phyloP scores from a whole-genome alignment of 2,797 vertebrate species.

The Lagorchestes hirsutus region DNA sequence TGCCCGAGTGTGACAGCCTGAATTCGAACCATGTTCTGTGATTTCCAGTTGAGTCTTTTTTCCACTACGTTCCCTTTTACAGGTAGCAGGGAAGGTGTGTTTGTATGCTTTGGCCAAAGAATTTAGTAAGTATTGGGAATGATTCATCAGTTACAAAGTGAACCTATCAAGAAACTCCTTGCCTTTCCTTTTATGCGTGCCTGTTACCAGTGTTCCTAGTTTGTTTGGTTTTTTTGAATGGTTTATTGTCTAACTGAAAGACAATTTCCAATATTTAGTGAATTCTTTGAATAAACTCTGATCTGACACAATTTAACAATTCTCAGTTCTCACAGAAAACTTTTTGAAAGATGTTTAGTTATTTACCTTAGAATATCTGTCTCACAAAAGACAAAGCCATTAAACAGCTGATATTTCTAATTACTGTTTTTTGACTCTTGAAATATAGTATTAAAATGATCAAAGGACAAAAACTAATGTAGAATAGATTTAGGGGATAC shows the following conservation, averaged over 20 bases:
- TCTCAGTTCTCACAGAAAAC: slow-evolving; percentile 41
- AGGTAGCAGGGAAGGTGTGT: not conserved
- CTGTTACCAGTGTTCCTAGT: not conserved
- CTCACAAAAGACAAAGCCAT: not conserved
- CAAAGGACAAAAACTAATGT: not conserved
- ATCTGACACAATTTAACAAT: slow-evolving; percentile 1
- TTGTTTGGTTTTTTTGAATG: not conserved
- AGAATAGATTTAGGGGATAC: slow-evolving; percentile 30
- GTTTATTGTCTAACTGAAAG: not conserved
- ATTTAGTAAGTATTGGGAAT: not conserved
- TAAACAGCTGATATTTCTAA: slow-evolving; percentile 41
- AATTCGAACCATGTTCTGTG: not conserved
- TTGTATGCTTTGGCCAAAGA: not conserved
- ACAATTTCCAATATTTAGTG: not conserved
- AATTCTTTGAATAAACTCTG: not conserved
- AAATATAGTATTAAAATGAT: slow-evolving; percentile 41
- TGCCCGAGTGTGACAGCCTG: not conserved
- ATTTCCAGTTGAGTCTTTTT: not conserved
- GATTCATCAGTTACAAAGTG: not conserved
- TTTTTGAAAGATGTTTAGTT: slow-evolving; percentile 44
- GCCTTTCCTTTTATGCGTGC: not conserved
- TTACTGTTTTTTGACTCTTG: slow-evolving; percentile 53
- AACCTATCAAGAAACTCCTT: not conserved
- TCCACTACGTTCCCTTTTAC: no score
- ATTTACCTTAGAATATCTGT: slow-evolving; percentile 52